Conservation (phyloP, 2,888 invertebrate species). For the Onchidella celtica region DNA sequence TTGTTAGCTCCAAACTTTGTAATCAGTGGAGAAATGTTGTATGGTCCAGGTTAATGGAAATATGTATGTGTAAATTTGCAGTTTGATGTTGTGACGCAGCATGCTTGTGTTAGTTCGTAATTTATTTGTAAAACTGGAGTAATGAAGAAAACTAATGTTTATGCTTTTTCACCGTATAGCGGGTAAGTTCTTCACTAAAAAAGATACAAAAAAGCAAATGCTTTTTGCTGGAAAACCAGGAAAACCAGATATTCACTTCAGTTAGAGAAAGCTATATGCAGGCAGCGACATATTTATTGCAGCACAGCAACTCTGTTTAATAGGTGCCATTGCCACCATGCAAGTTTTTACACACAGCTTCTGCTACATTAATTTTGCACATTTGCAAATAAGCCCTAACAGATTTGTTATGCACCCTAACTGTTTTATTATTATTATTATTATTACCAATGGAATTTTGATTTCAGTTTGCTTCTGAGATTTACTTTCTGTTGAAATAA, state of each 20-base stretch:
- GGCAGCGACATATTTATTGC: no score
- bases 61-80: no score
- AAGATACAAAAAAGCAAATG: no score
- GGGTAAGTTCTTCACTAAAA: conserved; percentile 41
- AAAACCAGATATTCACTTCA: no score
- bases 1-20: no score
- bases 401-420: conserved; percentile 2
- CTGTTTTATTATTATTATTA: neutral
- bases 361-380: neutral
- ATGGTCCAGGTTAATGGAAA: no score
- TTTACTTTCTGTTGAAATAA: no score
- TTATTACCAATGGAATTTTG: neutral
- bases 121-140: neutral
- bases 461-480: no score
- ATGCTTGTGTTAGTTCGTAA: conserved; percentile 7
- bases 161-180: conserved; percentile 46
- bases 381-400: neutral
- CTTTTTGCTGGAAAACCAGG: no score
- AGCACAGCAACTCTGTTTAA: no score
- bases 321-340: neutral
- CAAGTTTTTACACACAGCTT: conserved; percentile 3
- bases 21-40: no score
- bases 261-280: no score
- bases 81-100: neutral
- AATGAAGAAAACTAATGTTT: neutral